phyloP scores from a whole-genome alignment of 2,113 vertebrate species.

The Daubentonia madagascariensis region DNA sequence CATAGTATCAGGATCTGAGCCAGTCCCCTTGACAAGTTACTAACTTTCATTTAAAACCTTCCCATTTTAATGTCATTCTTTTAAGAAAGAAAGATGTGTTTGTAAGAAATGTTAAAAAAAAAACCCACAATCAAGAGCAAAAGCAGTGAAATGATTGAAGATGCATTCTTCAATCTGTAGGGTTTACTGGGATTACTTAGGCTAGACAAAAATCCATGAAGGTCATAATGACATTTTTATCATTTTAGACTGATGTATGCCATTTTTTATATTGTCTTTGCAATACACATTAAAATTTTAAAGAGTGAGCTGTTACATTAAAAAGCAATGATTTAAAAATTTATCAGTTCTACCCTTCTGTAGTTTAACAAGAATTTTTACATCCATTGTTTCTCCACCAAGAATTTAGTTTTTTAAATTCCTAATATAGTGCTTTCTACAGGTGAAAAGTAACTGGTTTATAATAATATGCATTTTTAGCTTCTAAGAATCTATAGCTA shows the following conservation, averaged over 20 bases:
- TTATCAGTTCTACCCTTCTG: conserved; percentile 40
- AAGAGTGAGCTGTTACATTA: conserved; percentile 66
- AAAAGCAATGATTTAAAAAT: conserved; percentile 70
- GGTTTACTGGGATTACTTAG: conserved; percentile 81
- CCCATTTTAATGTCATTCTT: conserved; percentile 62
- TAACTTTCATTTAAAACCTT: conserved; percentile 72
- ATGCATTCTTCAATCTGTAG: conserved; percentile 79
- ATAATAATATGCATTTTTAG: neutral
- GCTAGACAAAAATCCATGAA: conserved; percentile 81
- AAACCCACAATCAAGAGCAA: conserved; percentile 72
- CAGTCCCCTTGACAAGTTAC: conserved; percentile 69
- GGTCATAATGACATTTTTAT: conserved; percentile 82
- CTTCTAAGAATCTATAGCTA: neutral
- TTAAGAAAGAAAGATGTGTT: conserved; percentile 68
- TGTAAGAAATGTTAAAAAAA: conserved; percentile 60
- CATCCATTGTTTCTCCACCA: neutral
- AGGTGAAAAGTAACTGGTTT: neutral
- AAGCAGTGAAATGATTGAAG: conserved; percentile 79
- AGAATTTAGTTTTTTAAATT: conserved; percentile 36
- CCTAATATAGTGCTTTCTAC: neutral
- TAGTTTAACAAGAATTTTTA: conserved; percentile 51
- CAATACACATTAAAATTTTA: conserved; percentile 68
- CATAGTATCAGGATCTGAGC: conserved; percentile 56
- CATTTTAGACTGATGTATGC: conserved; percentile 76
- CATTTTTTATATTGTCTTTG: conserved; percentile 78